These are phyloP conservation scores for Orthonyx spaldingii DNA, from an alignment of 2,113 vertebrate species.

Conservation along the genomic window DNA sequence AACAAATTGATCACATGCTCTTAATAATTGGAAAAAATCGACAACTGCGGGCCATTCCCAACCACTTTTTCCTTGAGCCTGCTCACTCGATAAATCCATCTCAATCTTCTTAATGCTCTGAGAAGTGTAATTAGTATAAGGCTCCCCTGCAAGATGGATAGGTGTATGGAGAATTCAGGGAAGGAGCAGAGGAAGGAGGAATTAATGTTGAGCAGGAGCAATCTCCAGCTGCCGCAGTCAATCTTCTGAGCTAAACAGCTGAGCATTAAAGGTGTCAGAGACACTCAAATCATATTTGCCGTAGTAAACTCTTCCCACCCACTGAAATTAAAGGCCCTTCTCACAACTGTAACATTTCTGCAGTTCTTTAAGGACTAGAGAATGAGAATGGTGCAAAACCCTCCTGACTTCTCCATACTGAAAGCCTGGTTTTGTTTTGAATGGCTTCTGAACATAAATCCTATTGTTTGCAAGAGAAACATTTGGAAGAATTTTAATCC, in stretches of 20 bases:
- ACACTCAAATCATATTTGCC: neutral
- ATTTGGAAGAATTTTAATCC: neutral
- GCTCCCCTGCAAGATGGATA: neutral
- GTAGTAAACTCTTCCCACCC: neutral
- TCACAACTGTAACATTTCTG: neutral
- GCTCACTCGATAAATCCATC: neutral
- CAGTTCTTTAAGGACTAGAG: neutral
- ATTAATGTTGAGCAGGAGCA: neutral
- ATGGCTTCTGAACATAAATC: neutral
- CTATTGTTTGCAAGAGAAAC: neutral
- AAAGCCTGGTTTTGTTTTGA: neutral
- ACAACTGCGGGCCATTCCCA: neutral
- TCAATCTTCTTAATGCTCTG: slow-evolving; percentile 12
- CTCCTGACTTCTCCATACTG: neutral
- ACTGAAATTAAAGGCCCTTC: neutral
- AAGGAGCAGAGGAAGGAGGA: neutral
- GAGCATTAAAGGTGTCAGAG: neutral
- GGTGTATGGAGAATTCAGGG: neutral
- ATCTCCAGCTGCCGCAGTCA: neutral
- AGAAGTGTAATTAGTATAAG: slow-evolving; percentile 27
- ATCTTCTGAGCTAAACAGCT: neutral
- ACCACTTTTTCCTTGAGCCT: neutral
- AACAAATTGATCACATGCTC: neutral
- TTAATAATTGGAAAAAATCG: neutral
- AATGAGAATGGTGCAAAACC: neutral